Conservation (phyloP, 2,888 invertebrate genomes). For the Agonopterix arenella region DNA sequence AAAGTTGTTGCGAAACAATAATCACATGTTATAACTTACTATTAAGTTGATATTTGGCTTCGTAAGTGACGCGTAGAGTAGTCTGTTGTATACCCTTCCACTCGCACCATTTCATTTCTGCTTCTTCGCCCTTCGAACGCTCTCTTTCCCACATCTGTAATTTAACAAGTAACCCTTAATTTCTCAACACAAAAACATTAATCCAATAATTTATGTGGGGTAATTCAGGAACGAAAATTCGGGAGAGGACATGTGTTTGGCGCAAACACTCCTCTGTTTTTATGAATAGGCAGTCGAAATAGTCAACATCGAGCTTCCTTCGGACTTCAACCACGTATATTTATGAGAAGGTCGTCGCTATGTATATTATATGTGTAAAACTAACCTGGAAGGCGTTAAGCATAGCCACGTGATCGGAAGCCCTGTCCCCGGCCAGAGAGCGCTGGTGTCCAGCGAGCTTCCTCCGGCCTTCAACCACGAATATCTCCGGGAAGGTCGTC, state of each 20-base stretch:
- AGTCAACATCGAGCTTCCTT: too few species aligned
- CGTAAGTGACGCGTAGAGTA: slow-evolving; percentile 93
- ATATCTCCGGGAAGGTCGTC: slow-evolving; percentile 97
- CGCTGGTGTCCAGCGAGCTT: slow-evolving; percentile 90
- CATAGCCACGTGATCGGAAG: slow-evolving; percentile 97
- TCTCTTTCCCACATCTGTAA: slow-evolving; percentile 83
- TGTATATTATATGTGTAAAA: too few species aligned
- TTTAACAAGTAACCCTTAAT: neutral
- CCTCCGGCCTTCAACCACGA: slow-evolving; percentile 86
- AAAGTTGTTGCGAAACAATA: too few species aligned
- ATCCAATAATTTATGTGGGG: too few species aligned
- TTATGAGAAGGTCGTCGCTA: too few species aligned
- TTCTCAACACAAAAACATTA: too few species aligned
- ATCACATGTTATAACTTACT: slow-evolving; percentile 29
- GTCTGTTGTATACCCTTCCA: slow-evolving; percentile 92
- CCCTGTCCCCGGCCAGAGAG: slow-evolving; percentile 89
- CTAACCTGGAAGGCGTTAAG: slow-evolving; percentile 90
- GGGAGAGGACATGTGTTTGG: too few species aligned
- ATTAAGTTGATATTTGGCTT: slow-evolving; percentile 85
- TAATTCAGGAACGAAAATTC: too few species aligned
- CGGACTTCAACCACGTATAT: too few species aligned
- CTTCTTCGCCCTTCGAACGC: slow-evolving; percentile 81
- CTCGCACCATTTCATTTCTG: slow-evolving; percentile 92
- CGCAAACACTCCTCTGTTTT: too few species aligned
- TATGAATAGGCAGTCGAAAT: too few species aligned